Evolutionary conservation across 2,113 vertebrate species (phyloP), one percentile per base, ranked within the genome.

Genomic region (Lasiurus cinereus): DNA sequence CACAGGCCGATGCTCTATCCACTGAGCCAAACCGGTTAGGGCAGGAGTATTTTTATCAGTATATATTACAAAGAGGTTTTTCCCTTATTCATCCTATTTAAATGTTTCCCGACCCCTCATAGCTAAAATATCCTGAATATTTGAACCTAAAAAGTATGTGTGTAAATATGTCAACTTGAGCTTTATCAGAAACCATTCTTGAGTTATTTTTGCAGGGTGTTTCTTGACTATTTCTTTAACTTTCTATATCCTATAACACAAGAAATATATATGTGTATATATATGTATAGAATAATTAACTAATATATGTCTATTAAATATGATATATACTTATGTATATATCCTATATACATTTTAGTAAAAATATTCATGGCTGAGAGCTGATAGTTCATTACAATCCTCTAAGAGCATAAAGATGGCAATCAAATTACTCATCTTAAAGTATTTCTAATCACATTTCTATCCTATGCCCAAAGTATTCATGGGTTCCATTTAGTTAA

Each of bases 151-250:
- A 67, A 46, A 59, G 6, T 90, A 5, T 70, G 27, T 62, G 24
- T 62, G 10, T 62, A 62, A 27, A 62, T 22, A 79, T 16, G 66
- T 19, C 14, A 72, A 78, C 77, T 72, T 96, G 19, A 84, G 15
- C 13, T 77, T 85, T 78, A 52, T 78, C 73, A 73, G 18, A 24
- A 56, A 0, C 5, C 19, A 62, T 78, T 82, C 50, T 80, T 82
- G 1, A 79, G 52, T 0, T 88, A 76, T 19, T 66, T 62, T n/a
- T 89, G 39, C 43, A 50, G 84, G 50, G 0, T 83, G 0, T 73
- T 85, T 85, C 50, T 85, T 31, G 2, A 90, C 6, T 54, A 66
- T 86, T 86, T 94, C 48, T 92, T 82, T 93, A 85, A 88, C 24
- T 5, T 74, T 64, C 22, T 89, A 9, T n/a, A 91, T 88, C 1